Evolutionary conservation across 2,888 invertebrate species (phyloP).

Genomic region (Drosophila borborema): DNA sequence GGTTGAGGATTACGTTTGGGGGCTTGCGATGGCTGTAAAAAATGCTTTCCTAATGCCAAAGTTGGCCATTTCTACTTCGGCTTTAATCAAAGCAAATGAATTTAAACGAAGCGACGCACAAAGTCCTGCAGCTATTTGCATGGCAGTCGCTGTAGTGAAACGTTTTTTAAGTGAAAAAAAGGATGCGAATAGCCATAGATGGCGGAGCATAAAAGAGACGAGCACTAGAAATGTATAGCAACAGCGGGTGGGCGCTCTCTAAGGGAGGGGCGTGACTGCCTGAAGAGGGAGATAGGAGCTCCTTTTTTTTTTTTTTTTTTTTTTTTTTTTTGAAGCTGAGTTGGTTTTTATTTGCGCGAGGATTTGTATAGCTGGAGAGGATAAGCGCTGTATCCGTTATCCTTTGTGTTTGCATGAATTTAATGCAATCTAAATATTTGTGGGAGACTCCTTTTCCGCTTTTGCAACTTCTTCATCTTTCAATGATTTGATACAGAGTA

Average conservation of each 20-base stretch:
- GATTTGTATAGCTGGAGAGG: conserved; percentile 77
- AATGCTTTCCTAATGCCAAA: conserved; percentile 42
- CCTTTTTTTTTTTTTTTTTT: not conserved
- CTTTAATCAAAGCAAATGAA: conserved; percentile 80
- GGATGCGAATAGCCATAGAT: conserved; percentile 61
- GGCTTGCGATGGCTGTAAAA: conserved; percentile 31
- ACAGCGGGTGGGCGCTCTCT: conserved; percentile 4
- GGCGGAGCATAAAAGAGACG: conserved; percentile 41
- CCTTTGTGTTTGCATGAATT: conserved; percentile 79
- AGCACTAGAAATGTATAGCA: conserved; percentile 49
- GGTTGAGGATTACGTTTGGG: conserved; percentile 11
- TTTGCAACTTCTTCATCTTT: conserved; percentile 5
- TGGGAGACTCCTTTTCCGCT: conserved; percentile 41
- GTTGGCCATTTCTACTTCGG: conserved; percentile 47
- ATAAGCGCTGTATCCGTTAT: conserved; percentile 80
- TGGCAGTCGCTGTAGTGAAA: conserved; percentile 67
- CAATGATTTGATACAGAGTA: not conserved
- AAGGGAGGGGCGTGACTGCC: not conserved
- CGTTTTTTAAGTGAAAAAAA: conserved; percentile 76
- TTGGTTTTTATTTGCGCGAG: conserved; percentile 71
- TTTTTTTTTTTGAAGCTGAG: conserved; percentile 12
- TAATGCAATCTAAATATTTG: conserved; percentile 82
- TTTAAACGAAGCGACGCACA: conserved; percentile 76
- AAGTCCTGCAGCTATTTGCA: conserved; percentile 76
- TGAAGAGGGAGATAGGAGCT: conserved; percentile 10